Evolutionary conservation across 1,140 invertebrate species (phyloP).

Genomic region (Panulirus ornatus): DNA sequence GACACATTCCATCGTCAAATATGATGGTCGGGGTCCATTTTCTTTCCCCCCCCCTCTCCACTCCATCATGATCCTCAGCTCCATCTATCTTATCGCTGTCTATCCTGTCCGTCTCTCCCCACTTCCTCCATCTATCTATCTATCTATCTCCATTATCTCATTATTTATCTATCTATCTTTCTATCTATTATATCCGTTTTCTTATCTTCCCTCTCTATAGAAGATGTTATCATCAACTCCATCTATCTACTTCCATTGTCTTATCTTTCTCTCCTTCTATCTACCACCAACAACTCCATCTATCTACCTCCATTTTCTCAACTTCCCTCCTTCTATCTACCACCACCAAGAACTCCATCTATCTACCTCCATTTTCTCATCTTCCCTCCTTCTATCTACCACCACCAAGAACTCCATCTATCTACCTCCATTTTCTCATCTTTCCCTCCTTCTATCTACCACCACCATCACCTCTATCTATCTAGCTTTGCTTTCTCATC

Average conservation of each 20-base stretch:
- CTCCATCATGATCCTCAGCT: not conserved
- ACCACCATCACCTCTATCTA: not conserved
- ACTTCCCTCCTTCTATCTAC: slow-evolving; percentile 2
- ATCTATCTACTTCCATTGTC: not conserved
- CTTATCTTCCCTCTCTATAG: not conserved
- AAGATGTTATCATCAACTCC: not conserved
- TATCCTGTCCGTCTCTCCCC: not conserved
- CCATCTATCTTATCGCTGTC: not conserved
- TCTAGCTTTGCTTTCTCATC: not conserved
- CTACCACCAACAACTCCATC: not conserved
- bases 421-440: not conserved
- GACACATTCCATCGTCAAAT: not conserved
- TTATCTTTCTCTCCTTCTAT: not conserved
- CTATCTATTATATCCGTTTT: not conserved
- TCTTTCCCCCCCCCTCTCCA: not conserved
- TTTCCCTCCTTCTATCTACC: not conserved
- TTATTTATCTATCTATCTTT: not conserved
- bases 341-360: not conserved
- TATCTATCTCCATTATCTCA: not conserved
- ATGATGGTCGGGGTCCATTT: not conserved
- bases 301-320: not conserved
- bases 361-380: not conserved
- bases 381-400: not conserved
- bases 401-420: not conserved
- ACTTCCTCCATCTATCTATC: not conserved